Conservation (phyloP, 2,113 vertebrate genomes). For the Paratilapia polleni region DNA sequence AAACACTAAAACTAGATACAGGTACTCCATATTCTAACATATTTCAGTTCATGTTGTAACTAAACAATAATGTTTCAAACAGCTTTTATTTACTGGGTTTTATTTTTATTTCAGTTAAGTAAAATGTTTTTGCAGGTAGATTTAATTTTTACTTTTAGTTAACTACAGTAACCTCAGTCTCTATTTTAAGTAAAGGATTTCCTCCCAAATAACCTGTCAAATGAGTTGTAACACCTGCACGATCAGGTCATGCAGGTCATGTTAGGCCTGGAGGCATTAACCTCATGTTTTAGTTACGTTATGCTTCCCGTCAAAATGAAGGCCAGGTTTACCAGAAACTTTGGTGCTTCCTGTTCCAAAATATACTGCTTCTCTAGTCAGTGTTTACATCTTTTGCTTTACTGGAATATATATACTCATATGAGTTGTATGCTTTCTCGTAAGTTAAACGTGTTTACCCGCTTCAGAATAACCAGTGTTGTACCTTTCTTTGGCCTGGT, state of each 20-base stretch:
- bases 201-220: not conserved
- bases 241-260: too few relatives aligned
- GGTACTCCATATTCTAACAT: not conserved
- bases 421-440: not conserved
- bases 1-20: not conserved
- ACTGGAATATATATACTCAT: not conserved
- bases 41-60: not conserved
- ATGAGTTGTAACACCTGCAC: not conserved
- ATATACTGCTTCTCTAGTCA: not conserved
- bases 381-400: not conserved
- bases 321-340: not conserved
- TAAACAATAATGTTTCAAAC: not conserved
- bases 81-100: not conserved
- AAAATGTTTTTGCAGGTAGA: not conserved
- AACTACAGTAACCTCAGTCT: not conserved
- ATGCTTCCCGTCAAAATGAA: not conserved
- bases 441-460: not conserved
- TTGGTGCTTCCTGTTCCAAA: not conserved
- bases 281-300: not conserved
- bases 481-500: conserved; percentile 73
- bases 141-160: not conserved
- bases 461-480: not conserved
- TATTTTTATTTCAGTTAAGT: not conserved
- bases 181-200: not conserved
- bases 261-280: not conserved